Evolutionary conservation across 2,113 vertebrate species (phyloP), one percentile per base, ranked within the genome.

Genomic region (Gallinago paraguaiae): DNA sequence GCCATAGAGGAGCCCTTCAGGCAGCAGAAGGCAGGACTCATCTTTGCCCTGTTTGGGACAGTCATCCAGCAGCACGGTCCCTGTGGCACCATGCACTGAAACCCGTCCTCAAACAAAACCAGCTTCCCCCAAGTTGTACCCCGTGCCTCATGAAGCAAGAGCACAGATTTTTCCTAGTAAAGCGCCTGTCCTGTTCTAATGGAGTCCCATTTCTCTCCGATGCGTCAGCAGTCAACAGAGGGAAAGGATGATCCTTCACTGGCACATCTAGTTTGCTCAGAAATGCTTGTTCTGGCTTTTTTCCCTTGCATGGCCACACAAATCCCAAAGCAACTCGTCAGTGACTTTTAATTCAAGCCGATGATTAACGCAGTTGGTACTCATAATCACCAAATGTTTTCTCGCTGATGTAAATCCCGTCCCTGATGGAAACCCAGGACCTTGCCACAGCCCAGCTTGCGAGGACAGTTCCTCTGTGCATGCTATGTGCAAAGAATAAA

Each of bases 301-400:
- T 43, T 61, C 61, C 75, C 77, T 69, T 33, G 9, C 86, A 54
- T 11, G 75, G 74, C 81, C 74, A 24, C 65, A 11, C 1, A 0
- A 88, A 72, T 92, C 95, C 92, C 95, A 57, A 6, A 92, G 93
- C 76, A 85, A 57, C 91, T 91, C 77, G n/a, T 92, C 86, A 72
- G 86, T 93, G 95, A 96, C 63, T 96, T 89, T 93, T 91, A 92
- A 95, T 94, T 87, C 61, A 69, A 86, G 57, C 25, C 0, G 7
- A 61, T 85, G 96, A 97, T 96, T 96, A 96, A 92, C 10, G 0
- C 83, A 50, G 63, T 82, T 72, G 88, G 86, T 76, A 94, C 39
- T 13, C 9, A 39, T 65, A 82, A 84, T 87, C 83, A 87, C 93
- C 83, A 82, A 94, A 91, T 89, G 86, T 59, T 86, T 87, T 76